Evolutionary conservation across 1,140 invertebrate genomes (phyloP), one percentile per base, ranked within the genome.

Genomic region (Drosophila gunungcola): DNA sequence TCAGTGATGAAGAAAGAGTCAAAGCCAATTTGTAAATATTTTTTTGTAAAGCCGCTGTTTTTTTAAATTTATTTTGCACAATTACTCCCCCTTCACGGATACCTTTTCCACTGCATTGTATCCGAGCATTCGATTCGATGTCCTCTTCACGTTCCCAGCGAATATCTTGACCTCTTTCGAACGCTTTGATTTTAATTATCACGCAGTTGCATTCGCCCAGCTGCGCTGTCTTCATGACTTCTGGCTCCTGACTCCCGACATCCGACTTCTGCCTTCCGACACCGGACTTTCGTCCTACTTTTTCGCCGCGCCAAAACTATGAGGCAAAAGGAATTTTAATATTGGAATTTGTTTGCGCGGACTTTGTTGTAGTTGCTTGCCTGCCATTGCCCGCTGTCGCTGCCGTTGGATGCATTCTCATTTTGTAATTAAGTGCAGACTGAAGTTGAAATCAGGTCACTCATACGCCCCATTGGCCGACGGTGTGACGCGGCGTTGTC

Each of bases 361-460:
- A 67, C 58, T 81, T 78, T 73, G 60, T 72, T 49, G 77, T 64
- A 61, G 77, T 51, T 53, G 57, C 32, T 69, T 43, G 52, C 54
- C 10, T 32, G 29, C 29, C 29, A 32, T 32, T 32, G 29, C 29
- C 6, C 16, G 16, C 16, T 21, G 16, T 21, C 16, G 29, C 69
- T 46, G 53, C 27, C 56, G 53, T 29, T 70, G 67, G 43, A 58
- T 73, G 69, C 67, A 60, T 72, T 82, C 80, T 83, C 64, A 48
- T 88, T 86, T 78, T 83, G 78, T 86, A 86, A 88, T 88, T 88
- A 86, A 86, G 77, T 82, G 83, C 75, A 88, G 82, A 82, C 75
- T 69, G 77, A 82, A 88, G 79, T 88, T 49, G 65, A 65, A 86
- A 88, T 72, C 79, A 88, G 83, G 82, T 83, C 82, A 83, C 67